Base-by-base conservation (phyloP, 2,888 invertebrate genomes). In the Nycteola revayana region DNA sequence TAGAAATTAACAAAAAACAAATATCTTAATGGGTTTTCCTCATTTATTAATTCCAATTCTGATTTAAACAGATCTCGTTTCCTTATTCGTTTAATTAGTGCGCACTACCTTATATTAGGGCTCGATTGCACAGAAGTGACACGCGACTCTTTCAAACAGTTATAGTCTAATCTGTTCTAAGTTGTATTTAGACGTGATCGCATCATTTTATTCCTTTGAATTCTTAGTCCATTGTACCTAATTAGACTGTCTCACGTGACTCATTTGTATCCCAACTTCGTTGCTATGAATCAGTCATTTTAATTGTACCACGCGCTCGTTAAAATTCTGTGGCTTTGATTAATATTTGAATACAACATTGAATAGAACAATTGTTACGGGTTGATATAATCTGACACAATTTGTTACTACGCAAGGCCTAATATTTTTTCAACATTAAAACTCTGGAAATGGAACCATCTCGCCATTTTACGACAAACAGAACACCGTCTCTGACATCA, bases 401-500 rank as follows among this genome's bases (percentile, higher is more conserved):
- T 39, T 39, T 28, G 21, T 41, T n/a, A n/a, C n/a, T n/a, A 24
- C 26, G 36, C 10, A 51, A 36, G 11, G 20, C 11, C 49, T 52
- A 47, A 60, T 35, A 53, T 52, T 54, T 61, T 66, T 69, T 68
- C 60, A 49, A 62, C 57, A 66, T 65, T 59, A 67, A 69, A 66
- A 64, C 61, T 51, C 57, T 66, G 59, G 59, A 67, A 74, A 71
- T 75, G 72, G 69, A 72, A 76, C 73, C 79, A 78, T 80, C 79
- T 77, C 76, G 68, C 69, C 62, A 60, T 78, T 86, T 86, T 79
- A 87, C 80, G 85, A 86, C 85, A 84, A 82, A 84, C 82, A 79
- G 84, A 83, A 80, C 75, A 81, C 78, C 74, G 82, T 73, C 77
- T 73, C 75, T 75, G 78, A 83, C 87, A 87, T 83, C 83, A 76